Conservation (phyloP, 1,140 invertebrate species). For the Drosophila kohkoa region DNA sequence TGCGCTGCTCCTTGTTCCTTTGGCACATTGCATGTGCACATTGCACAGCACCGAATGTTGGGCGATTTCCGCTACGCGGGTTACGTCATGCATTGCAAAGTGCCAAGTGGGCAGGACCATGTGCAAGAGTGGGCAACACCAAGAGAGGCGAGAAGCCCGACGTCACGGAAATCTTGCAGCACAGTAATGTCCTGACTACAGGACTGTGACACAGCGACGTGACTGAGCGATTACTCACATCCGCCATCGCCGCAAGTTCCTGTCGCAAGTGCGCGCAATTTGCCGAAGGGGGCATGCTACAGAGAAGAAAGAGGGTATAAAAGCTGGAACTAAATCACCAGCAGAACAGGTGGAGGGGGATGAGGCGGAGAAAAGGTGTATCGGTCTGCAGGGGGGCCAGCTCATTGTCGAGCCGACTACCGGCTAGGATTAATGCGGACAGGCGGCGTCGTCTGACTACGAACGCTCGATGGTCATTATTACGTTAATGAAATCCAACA, state of each 20-base stretch:
- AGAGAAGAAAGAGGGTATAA: neutral
- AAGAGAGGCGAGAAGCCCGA: neutral
- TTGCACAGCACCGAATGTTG: constrained; percentile 46
- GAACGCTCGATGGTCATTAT: constrained; percentile 68
- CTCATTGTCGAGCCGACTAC: constrained; percentile 32
- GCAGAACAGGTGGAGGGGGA: neutral
- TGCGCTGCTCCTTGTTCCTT: constrained; percentile 9
- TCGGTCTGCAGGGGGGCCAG: constrained; percentile 23
- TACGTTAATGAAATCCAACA: constrained; percentile 82
- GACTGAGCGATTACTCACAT: constrained; percentile 82
- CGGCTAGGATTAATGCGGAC: constrained; percentile 70
- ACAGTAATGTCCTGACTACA: constrained; percentile 50
- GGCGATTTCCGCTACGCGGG: constrained; percentile 70
- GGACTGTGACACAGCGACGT: constrained; percentile 45
- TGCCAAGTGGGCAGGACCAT: constrained; percentile 12
- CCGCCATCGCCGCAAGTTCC: constrained; percentile 71
- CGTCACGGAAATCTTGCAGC: constrained; percentile 62
- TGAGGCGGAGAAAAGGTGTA: neutral
- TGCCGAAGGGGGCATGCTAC: constrained; percentile 36
- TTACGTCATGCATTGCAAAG: constrained; percentile 71
- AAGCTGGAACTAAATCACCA: constrained; percentile 10
- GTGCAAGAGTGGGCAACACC: no score
- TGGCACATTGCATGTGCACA: constrained; percentile 60
- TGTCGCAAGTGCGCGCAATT: constrained; percentile 73
- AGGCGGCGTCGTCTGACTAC: constrained; percentile 29